These are phyloP conservation scores for Sussaba pulchella DNA, from an alignment of 2,888 invertebrate genomes.

Conservation along the genomic window DNA sequence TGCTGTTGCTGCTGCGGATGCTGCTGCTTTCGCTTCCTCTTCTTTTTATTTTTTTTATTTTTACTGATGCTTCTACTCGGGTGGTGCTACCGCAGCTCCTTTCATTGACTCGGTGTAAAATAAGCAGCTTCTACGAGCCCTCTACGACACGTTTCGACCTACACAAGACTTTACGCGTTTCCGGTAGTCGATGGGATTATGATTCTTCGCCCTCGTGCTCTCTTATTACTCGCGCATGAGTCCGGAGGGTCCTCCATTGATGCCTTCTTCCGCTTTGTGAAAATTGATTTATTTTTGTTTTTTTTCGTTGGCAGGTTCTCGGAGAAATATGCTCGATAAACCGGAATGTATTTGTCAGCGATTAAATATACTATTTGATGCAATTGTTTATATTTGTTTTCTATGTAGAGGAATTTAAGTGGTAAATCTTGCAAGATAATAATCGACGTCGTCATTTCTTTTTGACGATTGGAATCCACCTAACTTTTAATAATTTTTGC, in stretches of 20 bases:
- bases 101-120: slow-evolving; percentile 2
- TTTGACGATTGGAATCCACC: too few species aligned
- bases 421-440: too few species aligned
- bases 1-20: slow-evolving; percentile 16
- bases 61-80: not conserved
- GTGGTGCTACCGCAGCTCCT: not conserved
- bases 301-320: slow-evolving; percentile 12
- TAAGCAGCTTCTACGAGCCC: slow-evolving; percentile 74
- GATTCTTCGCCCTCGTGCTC: not conserved
- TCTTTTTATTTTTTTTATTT: too few species aligned
- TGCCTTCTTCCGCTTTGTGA: not conserved
- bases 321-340: not conserved
- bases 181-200: not conserved
- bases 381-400: too few species aligned
- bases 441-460: too few species aligned
- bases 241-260: slow-evolving; percentile 7
- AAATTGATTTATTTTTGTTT: not conserved
- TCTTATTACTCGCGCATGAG: not conserved
- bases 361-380: too few species aligned
- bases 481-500: too few species aligned
- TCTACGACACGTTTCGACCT: slow-evolving; percentile 72
- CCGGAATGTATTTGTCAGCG: not conserved
- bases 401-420: too few species aligned
- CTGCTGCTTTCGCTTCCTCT: slow-evolving; percentile 24
- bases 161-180: slow-evolving; percentile 9